phyloP scores from a whole-genome alignment of 2,888 invertebrate genomes.

The Caenorhabditis panamensis region DNA sequence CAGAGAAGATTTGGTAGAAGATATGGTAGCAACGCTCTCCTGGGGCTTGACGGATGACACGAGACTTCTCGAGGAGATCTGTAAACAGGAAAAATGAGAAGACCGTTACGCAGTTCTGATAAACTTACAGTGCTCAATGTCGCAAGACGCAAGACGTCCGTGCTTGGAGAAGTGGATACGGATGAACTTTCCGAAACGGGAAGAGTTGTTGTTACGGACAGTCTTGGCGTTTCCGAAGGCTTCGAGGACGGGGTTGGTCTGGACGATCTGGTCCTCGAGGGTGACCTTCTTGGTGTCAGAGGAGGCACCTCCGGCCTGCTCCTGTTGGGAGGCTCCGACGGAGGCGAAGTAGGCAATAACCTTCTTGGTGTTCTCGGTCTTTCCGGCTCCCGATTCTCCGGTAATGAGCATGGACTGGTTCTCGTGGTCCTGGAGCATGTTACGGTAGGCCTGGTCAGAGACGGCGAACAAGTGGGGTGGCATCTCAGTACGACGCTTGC shows the following conservation, averaged over 20 bases:
- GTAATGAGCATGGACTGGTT: slow-evolving; percentile 93
- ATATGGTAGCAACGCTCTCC: slow-evolving; percentile 99
- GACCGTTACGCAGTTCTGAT: not conserved
- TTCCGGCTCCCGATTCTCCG: slow-evolving; percentile 99
- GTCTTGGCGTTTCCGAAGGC: slow-evolving; percentile 99
- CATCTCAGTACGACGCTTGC: slow-evolving; percentile 99
- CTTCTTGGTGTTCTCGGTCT: slow-evolving; percentile 99
- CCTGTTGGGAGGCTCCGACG: slow-evolving; percentile 84
- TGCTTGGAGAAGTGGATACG: slow-evolving; percentile 98
- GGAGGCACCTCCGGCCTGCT: slow-evolving; percentile 60
- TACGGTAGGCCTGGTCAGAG: slow-evolving; percentile 79
- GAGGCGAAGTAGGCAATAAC: slow-evolving; percentile 95
- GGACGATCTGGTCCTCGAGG: slow-evolving; percentile 99
- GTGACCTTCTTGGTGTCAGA: slow-evolving; percentile 85
- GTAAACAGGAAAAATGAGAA: slow-evolving; percentile 72
- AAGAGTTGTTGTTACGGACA: slow-evolving; percentile 99
- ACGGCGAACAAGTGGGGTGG: slow-evolving; percentile 93
- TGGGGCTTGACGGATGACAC: slow-evolving; percentile 94
- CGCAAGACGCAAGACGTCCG: slow-evolving; percentile 99
- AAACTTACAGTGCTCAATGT: slow-evolving; percentile 98
- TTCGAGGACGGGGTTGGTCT: slow-evolving; percentile 99
- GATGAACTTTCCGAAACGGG: slow-evolving; percentile 99
- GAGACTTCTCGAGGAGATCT: slow-evolving; percentile 99
- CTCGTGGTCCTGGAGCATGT: slow-evolving; percentile 83
- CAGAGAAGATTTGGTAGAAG: slow-evolving; percentile 90